These are phyloP conservation scores for Phymorhynchus buccinoides DNA, from an alignment of 1,140 invertebrate genomes.

Conservation along the genomic window DNA sequence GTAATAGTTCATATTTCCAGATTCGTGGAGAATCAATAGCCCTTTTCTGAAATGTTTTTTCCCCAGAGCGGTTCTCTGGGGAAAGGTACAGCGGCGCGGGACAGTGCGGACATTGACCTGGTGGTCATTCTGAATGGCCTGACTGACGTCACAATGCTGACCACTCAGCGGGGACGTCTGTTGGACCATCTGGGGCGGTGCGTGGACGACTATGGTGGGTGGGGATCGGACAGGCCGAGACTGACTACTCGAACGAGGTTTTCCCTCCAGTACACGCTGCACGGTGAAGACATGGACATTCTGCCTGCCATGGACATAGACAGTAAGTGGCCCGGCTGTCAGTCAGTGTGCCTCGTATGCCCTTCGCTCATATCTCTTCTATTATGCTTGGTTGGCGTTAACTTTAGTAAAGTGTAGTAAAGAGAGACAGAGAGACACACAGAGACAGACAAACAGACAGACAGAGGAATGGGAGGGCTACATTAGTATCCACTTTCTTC, in stretches of 20 bases:
- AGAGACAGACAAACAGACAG: too few species aligned
- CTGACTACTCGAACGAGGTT: neutral
- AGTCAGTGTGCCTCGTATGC: too few species aligned
- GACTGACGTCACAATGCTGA: neutral
- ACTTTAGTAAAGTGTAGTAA: too few species aligned
- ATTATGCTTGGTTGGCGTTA: too few species aligned
- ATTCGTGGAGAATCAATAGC: too few species aligned
- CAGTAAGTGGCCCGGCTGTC: too few species aligned
- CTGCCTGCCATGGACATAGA: slow-evolving; percentile 6
- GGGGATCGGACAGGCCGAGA: neutral
- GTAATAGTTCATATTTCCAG: too few species aligned
- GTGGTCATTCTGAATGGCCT: slow-evolving; percentile 30
- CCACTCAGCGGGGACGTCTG: neutral
- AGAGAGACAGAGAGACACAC: too few species aligned
- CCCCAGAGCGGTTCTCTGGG: slow-evolving; percentile 26
- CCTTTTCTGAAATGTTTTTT: neutral
- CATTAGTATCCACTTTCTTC: too few species aligned
- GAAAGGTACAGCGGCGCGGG: slow-evolving; percentile 21
- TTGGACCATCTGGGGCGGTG: neutral
- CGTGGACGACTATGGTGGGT: neutral
- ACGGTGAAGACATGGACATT: slow-evolving; percentile 20
- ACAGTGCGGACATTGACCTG: slow-evolving; percentile 33
- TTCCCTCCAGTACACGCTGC: slow-evolving; percentile 2
- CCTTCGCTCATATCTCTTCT: too few species aligned
- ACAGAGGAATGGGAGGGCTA: too few species aligned